Percentiles rank a stretch among this genome's conserved stretches.
Conservation (phyloP, 1,140 invertebrate genomes). For the Drosophila busckii region DNA sequence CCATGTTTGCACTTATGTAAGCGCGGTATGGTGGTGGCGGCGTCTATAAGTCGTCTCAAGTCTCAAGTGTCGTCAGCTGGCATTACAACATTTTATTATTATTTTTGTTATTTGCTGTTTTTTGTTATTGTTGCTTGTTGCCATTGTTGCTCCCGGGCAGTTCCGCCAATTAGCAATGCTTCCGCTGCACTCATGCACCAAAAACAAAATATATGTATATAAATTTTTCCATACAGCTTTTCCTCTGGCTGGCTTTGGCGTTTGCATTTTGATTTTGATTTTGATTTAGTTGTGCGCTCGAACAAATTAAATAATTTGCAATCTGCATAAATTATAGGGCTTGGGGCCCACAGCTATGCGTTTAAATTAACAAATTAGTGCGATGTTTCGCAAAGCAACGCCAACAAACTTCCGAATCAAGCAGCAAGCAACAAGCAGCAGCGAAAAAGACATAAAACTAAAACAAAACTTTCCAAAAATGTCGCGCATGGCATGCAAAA, state of each 20-base stretch:
- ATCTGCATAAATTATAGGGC: conserved; percentile 59
- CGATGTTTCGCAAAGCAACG: conserved; percentile 69
- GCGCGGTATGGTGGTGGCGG: conserved; percentile 52
- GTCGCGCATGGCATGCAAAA: conserved; percentile 63
- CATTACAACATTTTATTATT: conserved; percentile 65
- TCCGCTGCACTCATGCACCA: conserved; percentile 52
- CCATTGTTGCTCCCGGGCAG: conserved; percentile 38
- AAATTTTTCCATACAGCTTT: conserved; percentile 64
- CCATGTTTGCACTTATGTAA: conserved; percentile 73
- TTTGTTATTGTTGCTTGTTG: conserved; percentile 15
- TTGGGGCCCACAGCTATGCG: conserved; percentile 62
- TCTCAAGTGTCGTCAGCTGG: conserved; percentile 65
- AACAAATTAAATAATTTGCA: conserved; percentile 56
- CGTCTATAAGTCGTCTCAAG: conserved; percentile 65
- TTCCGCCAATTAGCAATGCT: conserved; percentile 71
- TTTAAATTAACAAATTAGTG: conserved; percentile 73
- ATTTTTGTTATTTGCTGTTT: conserved; percentile 11
- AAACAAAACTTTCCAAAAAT: conserved; percentile 55
- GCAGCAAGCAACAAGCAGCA: conserved; percentile 29
- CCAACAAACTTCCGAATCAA: conserved; percentile 60
- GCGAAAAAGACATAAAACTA: conserved; percentile 3
- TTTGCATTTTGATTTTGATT: conserved; percentile 14
- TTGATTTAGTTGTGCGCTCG: conserved; percentile 16
- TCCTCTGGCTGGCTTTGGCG: conserved; percentile 28
- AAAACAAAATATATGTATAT: too few species aligned